These are phyloP conservation scores for Perithous albicinctus DNA, from an alignment of 2,888 invertebrate genomes.

Conservation along the genomic window DNA sequence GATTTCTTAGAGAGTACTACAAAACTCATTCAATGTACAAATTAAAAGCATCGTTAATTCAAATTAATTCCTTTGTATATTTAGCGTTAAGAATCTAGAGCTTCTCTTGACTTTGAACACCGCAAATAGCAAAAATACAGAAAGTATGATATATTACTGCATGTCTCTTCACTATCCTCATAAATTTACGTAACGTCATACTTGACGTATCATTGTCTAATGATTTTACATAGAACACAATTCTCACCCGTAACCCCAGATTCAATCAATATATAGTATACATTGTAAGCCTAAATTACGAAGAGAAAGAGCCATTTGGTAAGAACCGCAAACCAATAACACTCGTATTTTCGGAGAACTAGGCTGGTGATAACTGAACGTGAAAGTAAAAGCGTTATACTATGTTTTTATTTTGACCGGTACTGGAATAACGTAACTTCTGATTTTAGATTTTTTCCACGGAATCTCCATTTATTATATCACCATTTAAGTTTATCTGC, in stretches of 20 bases:
- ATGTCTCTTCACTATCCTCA: not conserved
- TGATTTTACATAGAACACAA: not conserved
- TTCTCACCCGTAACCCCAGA: not conserved
- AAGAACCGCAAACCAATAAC: constrained; percentile 34
- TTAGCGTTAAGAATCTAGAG: no score
- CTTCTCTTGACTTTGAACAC: no score
- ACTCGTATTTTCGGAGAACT: constrained; percentile 30
- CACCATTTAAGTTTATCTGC: not conserved
- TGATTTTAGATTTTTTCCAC: not conserved
- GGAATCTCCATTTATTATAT: not conserved
- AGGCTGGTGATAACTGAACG: constrained; percentile 21
- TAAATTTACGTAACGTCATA: not conserved
- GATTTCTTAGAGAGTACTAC: no score
- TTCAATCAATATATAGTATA: not conserved
- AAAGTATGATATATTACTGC: no score
- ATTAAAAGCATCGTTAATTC: no score
- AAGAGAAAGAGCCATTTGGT: constrained; percentile 1
- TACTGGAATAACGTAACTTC: not conserved
- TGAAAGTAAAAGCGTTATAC: constrained; percentile 57
- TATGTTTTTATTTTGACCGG: constrained; percentile 20
- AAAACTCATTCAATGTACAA: no score
- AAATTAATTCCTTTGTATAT: no score
- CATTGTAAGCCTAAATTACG: constrained; percentile 19
- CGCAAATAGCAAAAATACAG: not conserved
- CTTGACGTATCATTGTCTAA: not conserved